Evolutionary conservation across 2,888 invertebrate species (phyloP), one percentile per base, ranked within the genome.

Genomic region (Sceliomorpha sp.): DNA sequence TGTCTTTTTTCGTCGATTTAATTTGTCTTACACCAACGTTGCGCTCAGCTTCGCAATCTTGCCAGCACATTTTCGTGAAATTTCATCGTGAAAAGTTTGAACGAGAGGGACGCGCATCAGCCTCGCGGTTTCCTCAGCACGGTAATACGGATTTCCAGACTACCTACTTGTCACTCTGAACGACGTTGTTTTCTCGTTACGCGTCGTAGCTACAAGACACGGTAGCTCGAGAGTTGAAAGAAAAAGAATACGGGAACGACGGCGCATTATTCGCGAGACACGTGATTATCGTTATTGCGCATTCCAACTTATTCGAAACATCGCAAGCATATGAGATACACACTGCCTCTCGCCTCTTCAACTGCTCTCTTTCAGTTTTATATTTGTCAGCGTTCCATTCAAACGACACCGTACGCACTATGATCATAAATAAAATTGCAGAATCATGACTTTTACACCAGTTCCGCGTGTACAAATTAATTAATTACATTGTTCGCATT

Each of bases 61-160:
- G 27, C 29, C 14, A 9, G 29, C 27, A 4, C 15, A 14, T 9
- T 44, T 31, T 14, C 29, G 44, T 13, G 44, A 31, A 29, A 44
- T 44, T 44, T 44, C 26, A 15, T 15, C 24, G n/a, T 14, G 29
- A 44, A 44, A 31, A 44, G 7, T 44, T 31, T 44, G 44, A 42
- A 27, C 27, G 20, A 20, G 20, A 20, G n/a, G 14, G 24, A 29
- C 26, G 26, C 40, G 17, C 26, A 31, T 31, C 44, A 14, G 29
- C 29, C 31, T 15, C 4, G 31, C 44, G 44, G 15, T 44, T 29
- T 44, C 13, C 15, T 26, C 31, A 15, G 50, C 24, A 36, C 48
- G 40, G 51, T 67, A 67, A 70, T 45, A 58, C 51, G 67, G 51
- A 70, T 70, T 70, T 62, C 27, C 51, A 40, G 37, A 48, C 62